Conservation (phyloP, 2,888 invertebrate genomes). For the Ommatoiulus sabulosus region DNA sequence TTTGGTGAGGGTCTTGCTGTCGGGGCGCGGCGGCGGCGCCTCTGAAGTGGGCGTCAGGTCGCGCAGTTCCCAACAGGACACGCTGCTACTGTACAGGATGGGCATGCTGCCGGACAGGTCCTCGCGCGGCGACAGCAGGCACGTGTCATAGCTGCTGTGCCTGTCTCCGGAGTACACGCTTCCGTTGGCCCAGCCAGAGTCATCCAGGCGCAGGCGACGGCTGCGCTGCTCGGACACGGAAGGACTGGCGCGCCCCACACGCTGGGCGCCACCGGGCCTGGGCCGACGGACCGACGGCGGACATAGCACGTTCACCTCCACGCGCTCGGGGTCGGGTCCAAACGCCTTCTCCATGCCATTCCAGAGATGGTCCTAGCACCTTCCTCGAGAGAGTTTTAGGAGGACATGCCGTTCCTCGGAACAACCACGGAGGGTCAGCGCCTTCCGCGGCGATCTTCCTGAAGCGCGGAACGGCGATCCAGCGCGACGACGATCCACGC, state of each 20-base stretch:
- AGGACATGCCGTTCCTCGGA: neutral
- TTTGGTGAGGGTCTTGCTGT: constrained; percentile 26
- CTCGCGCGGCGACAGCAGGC: constrained; percentile 48
- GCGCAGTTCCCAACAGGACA: constrained; percentile 57
- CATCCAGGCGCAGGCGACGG: neutral
- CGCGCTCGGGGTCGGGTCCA: constrained; percentile 22
- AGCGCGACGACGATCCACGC: neutral
- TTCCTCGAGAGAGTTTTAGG: neutral
- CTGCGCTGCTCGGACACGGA: constrained; percentile 12
- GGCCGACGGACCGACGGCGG: neutral
- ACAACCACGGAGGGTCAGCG: no score
- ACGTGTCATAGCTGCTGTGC: constrained; percentile 53
- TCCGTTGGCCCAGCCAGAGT: constrained; percentile 54
- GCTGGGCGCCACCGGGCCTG: neutral
- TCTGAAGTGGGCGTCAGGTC: constrained; percentile 22
- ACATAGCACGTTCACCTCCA: constrained; percentile 38
- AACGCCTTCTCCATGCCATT: constrained; percentile 51
- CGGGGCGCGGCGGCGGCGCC: neutral
- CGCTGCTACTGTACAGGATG: constrained; percentile 56
- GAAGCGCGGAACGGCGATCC: neutral
- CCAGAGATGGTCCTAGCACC: neutral
- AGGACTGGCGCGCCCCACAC: neutral
- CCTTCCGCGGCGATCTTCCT: neutral
- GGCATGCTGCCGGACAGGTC: constrained; percentile 57
- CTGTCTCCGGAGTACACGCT: constrained; percentile 49